These are phyloP conservation scores for Lampris incognitus DNA, from an alignment of 2,113 vertebrate genomes.

Conservation along the genomic window DNA sequence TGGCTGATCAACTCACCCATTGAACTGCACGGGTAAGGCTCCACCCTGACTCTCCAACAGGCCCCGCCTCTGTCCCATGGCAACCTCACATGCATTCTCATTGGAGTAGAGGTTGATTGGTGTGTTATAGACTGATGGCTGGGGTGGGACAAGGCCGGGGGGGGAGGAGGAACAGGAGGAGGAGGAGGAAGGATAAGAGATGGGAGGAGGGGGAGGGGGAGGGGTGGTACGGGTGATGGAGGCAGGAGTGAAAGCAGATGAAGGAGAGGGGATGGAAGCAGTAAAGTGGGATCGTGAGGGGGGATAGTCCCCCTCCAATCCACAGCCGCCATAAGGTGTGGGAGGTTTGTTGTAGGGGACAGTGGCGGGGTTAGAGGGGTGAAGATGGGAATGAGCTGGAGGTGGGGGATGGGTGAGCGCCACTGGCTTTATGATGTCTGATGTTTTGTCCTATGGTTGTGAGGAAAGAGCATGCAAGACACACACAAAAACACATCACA, in stretches of 20 bases:
- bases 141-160: slow-evolving; percentile 85
- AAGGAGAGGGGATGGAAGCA: slow-evolving; percentile 90
- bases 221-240: slow-evolving; percentile 32
- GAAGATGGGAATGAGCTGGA: slow-evolving; percentile 77
- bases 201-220: slow-evolving; percentile 62
- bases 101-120: slow-evolving; percentile 83
- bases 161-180: slow-evolving; percentile 63
- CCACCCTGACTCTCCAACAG: slow-evolving; percentile 88
- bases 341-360: slow-evolving; percentile 88
- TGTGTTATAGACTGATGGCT: slow-evolving; percentile 86
- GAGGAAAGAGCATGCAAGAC: slow-evolving; percentile 84
- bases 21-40: slow-evolving; percentile 85
- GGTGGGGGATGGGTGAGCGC: slow-evolving; percentile 85
- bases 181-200: slow-evolving; percentile 77
- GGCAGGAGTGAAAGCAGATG: slow-evolving; percentile 87
- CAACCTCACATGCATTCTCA: slow-evolving; percentile 88
- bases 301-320: slow-evolving; percentile 28
- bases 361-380: slow-evolving; percentile 67
- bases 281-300: slow-evolving; percentile 80
- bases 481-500: slow-evolving; percentile 70
- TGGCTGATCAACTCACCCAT: slow-evolving; percentile 89
- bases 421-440: slow-evolving; percentile 93
- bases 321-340: slow-evolving; percentile 81
- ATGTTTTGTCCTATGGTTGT: slow-evolving; percentile 85
- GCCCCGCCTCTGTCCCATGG: slow-evolving; percentile 92